phyloP scores from a whole-genome alignment of 1,140 invertebrate genomes.

The Lepidotrigona ventralis region DNA sequence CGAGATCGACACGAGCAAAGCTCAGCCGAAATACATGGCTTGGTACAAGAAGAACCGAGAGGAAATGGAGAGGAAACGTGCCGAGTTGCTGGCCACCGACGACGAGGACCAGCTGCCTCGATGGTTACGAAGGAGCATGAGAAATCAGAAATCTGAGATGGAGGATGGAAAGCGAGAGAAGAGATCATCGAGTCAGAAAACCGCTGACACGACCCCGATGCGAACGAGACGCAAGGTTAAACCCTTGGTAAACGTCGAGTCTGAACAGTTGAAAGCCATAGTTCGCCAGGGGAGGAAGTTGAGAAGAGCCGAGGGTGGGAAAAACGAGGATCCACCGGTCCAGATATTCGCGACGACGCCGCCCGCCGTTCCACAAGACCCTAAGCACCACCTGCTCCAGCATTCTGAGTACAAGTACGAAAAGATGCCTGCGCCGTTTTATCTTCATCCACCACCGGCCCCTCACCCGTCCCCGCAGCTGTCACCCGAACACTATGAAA shows the following conservation, averaged over 20 bases:
- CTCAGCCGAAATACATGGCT: conserved; percentile 80
- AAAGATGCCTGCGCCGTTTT: conserved; percentile 83
- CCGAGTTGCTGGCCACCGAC: conserved; percentile 65
- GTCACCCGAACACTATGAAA: conserved; percentile 72
- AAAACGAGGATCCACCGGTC: conserved; percentile 70
- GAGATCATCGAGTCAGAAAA: conserved; percentile 13
- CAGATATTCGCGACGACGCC: conserved; percentile 70
- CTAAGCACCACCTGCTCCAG: conserved; percentile 84
- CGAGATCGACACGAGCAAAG: conserved; percentile 54
- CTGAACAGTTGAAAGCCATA: conserved; percentile 77
- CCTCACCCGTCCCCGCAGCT: conserved; percentile 83
- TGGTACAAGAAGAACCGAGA: conserved; percentile 80
- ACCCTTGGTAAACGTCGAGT: conserved; percentile 76
- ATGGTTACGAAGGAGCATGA: conserved; percentile 67
- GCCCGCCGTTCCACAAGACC: conserved; percentile 33
- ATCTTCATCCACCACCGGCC: conserved; percentile 84
- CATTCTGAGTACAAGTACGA: conserved; percentile 89
- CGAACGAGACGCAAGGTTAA: conserved; percentile 67
- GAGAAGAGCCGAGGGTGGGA: conserved; percentile 68
- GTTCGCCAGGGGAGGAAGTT: conserved; percentile 75
- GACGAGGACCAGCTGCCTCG: conserved; percentile 70
- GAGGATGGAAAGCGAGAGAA: conserved; percentile 42
- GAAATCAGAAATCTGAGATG: conserved; percentile 22
- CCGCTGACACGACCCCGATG: conserved; percentile 65
- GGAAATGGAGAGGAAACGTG: conserved; percentile 70